Evolutionary conservation across 2,888 invertebrate species (phyloP).

Genomic region (Aleiodes alternator): DNA sequence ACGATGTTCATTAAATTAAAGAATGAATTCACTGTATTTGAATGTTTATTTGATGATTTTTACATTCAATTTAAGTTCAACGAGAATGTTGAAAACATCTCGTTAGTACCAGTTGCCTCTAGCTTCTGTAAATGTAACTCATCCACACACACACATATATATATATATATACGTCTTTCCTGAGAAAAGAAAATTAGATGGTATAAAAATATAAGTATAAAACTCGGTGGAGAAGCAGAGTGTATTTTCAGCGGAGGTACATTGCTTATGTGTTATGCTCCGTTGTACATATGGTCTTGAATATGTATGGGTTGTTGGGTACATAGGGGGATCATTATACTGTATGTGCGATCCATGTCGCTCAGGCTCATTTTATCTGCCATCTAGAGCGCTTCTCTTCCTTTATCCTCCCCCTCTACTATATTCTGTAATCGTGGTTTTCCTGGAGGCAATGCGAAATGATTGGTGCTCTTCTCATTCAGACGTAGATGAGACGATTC

Average conservation of each 20-base stretch:
- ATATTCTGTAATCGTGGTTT: conserved; percentile 22
- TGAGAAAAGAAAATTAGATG: conserved; percentile 19
- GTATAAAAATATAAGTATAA: conserved; percentile 2
- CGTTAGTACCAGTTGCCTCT: too few relatives aligned
- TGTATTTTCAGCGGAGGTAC: conserved; percentile 9
- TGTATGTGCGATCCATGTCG: conserved; percentile 19
- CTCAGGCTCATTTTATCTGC: conserved; percentile 24
- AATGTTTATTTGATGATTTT: background rate
- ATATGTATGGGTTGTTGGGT: conserved; percentile 8
- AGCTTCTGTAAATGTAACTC: background rate
- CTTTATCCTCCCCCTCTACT: background rate
- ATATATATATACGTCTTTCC: background rate
- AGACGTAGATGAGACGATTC: background rate
- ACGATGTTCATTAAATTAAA: background rate
- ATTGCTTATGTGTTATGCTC: background rate
- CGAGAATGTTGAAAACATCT: too few relatives aligned
- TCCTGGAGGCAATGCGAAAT: conserved; percentile 6
- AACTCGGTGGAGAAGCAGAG: background rate
- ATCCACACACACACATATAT: background rate
- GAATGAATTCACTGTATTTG: too few relatives aligned
- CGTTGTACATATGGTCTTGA: conserved; percentile 8
- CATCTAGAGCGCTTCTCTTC: conserved; percentile 20
- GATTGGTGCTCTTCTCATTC: conserved; percentile 8
- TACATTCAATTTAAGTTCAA: background rate
- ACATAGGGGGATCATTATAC: conserved; percentile 24